phyloP scores from a whole-genome alignment of 2,113 vertebrate species.

The Macquaria australasica region DNA sequence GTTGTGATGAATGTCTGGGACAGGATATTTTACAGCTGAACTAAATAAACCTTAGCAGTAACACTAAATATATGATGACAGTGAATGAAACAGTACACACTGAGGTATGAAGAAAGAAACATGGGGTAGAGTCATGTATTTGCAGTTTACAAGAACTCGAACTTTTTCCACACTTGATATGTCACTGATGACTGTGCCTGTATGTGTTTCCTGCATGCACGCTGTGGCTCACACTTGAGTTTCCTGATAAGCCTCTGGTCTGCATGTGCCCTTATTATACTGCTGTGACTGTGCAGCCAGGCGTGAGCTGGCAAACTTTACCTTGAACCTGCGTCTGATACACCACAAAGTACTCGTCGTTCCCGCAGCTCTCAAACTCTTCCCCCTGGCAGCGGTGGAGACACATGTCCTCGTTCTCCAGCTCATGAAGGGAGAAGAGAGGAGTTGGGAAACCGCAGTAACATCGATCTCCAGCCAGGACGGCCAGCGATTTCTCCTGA shows the following conservation, averaged over 20 bases:
- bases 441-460: slow-evolving; percentile 93
- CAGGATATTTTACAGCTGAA: too few relatives aligned
- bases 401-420: slow-evolving; percentile 92
- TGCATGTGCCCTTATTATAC: neutral
- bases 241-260: neutral
- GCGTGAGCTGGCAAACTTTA: slow-evolving; percentile 65
- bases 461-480: slow-evolving; percentile 89
- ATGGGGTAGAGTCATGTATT: neutral
- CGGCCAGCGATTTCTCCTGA: slow-evolving; percentile 93
- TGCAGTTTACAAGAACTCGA: neutral
- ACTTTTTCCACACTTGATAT: neutral
- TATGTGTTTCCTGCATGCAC: neutral
- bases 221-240: neutral
- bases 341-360: slow-evolving; percentile 89
- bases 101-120: neutral
- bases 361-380: slow-evolving; percentile 96
- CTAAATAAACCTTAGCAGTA: too few relatives aligned
- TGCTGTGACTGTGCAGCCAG: neutral
- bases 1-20: neutral
- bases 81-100: too few relatives aligned
- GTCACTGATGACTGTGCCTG: neutral
- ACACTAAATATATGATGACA: too few relatives aligned
- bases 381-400: slow-evolving; percentile 89
- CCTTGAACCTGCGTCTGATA: slow-evolving; percentile 99
- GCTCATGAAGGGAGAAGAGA: slow-evolving; percentile 93